phyloP scores from a whole-genome alignment of 2,113 vertebrate genomes.

The Ptychochromis oligacanthus region DNA sequence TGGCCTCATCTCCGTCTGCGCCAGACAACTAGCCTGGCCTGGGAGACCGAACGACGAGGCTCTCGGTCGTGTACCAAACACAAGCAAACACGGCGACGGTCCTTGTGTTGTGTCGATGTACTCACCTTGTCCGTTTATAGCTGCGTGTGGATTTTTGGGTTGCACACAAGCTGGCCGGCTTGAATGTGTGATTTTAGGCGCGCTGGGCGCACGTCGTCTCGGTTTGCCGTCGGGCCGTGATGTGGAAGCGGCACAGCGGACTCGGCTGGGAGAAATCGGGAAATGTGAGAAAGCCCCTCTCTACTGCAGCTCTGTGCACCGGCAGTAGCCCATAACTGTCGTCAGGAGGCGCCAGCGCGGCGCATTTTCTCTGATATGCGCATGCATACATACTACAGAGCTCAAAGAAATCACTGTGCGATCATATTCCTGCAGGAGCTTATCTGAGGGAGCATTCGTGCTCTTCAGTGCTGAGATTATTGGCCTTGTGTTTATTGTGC shows the following conservation, averaged over 20 bases:
- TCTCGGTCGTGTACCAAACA: constrained; percentile 41
- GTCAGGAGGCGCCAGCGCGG: constrained; percentile 68
- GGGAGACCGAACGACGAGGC: constrained; percentile 48
- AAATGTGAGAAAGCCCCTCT: constrained; percentile 73
- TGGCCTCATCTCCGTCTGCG: constrained; percentile 73
- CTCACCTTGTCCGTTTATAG: constrained; percentile 62
- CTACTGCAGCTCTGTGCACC: constrained; percentile 66
- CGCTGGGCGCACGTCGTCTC: constrained; percentile 45
- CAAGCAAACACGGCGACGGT: constrained; percentile 25
- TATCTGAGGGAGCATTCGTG: constrained; percentile 8
- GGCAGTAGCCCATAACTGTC: constrained; percentile 64
- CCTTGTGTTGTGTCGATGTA: constrained; percentile 30
- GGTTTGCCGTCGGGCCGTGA: constrained; percentile 60
- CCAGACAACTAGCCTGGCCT: constrained; percentile 69
- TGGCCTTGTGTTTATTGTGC: not conserved
- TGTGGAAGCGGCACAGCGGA: constrained; percentile 65
- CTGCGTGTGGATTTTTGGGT: not conserved
- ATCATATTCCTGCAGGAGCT: constrained; percentile 29
- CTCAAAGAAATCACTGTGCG: constrained; percentile 35
- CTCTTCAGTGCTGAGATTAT: constrained; percentile 6
- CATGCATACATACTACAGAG: constrained; percentile 19
- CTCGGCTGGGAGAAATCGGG: constrained; percentile 71
- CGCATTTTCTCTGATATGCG: constrained; percentile 10
- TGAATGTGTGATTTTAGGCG: constrained; percentile 13
- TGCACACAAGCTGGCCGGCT: not conserved